Conservation (phyloP, 2,797 vertebrate genomes). For the Streptopelia turtur region DNA sequence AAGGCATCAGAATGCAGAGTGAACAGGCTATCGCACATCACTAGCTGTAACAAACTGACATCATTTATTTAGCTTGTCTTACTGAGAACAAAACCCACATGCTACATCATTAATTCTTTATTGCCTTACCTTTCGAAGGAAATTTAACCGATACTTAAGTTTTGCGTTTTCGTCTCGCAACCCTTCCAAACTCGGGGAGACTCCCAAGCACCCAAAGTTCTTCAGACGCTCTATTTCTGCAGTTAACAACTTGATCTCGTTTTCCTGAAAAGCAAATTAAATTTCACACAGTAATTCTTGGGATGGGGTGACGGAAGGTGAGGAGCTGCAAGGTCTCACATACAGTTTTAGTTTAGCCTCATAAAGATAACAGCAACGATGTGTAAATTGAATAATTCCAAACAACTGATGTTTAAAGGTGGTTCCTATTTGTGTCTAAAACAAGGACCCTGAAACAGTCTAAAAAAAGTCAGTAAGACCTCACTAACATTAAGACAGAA, state of each 20-base stretch:
- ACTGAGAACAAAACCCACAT: not conserved
- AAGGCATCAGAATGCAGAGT: not conserved
- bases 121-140: conserved; percentile 85
- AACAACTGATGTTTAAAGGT: not conserved
- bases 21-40: not conserved
- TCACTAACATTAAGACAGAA: not conserved
- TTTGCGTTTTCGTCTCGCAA: conserved; percentile 89
- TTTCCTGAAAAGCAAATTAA: conserved; percentile 81
- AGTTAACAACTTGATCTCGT: conserved; percentile 85
- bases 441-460: not conserved
- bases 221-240: conserved; percentile 89
- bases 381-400: not conserved
- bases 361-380: not conserved
- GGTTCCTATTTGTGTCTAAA: not conserved
- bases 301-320: too few relatives aligned
- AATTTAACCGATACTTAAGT: conserved; percentile 91
- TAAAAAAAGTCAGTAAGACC: not conserved
- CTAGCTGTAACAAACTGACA: not conserved
- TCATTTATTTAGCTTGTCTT: not conserved
- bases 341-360: not conserved
- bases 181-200: conserved; percentile 80
- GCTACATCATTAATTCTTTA: not conserved
- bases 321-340: not conserved
- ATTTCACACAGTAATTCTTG: not conserved
- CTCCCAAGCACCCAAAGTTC: conserved; percentile 75